phyloP scores from a whole-genome alignment of 2,113 vertebrate species.

The Myrmophylax atrothorax region DNA sequence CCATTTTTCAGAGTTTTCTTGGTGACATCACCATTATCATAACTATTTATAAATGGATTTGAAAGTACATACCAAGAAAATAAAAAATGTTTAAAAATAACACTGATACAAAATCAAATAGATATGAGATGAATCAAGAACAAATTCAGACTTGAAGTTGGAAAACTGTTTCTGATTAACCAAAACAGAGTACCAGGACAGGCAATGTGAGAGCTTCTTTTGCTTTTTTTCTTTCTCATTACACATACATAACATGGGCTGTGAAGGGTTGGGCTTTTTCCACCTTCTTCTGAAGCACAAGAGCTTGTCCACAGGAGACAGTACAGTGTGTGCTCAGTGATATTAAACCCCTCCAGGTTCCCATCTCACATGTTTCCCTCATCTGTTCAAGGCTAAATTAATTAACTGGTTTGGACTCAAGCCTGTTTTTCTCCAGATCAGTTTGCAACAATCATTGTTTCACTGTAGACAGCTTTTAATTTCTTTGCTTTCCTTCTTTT shows the following conservation, averaged over 20 bases:
- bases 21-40: background rate
- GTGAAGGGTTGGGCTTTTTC: background rate
- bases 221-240: background rate
- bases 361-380: background rate
- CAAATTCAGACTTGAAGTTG: background rate
- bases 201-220: background rate
- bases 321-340: background rate
- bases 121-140: background rate
- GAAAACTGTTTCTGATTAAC: background rate
- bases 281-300: background rate
- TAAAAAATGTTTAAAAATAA: background rate
- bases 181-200: background rate
- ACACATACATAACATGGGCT: rapidly evolving
- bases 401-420: background rate
- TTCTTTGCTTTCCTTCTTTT: background rate
- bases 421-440: background rate
- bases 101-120: background rate
- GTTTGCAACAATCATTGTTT: background rate
- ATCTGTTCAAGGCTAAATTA: background rate
- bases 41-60: background rate
- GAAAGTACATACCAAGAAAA: background rate
- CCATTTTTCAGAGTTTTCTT: background rate
- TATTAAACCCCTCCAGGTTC: background rate
- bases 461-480: background rate
- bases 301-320: background rate